Evolutionary conservation across 2,888 invertebrate species (phyloP), one percentile per base, ranked within the genome.

Genomic region (Chrysodeixis includens): DNA sequence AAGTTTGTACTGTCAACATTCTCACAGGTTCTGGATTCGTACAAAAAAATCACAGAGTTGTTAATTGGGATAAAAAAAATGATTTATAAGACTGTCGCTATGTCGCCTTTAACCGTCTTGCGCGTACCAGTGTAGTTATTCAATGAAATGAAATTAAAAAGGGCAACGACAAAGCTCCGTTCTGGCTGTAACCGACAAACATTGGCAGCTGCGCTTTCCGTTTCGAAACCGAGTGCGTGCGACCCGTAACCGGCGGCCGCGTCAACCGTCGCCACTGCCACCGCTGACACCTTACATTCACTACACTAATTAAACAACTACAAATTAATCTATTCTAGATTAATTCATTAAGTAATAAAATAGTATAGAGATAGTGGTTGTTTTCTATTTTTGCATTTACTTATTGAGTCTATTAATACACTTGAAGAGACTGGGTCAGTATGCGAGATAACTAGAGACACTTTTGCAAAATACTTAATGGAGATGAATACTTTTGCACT

Each of bases 181-280:
- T 71, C 71, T 75, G 67, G 71, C 71, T 68, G 62, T 71, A 78
- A 81, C 81, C 68, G 79, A 76, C 80, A 77, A 80, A 79, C 76
- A 72, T 65, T 78, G 85, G 83, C 88, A 89, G 88, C 87, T 89
- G 88, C 83, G 83, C 79, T 86, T 83, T 86, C 85, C 88, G 88
- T 86, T 88, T 77, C 72, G 78, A 78, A 68, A 81, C 76, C 71
- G 74, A 74, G 77, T 80, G 79, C 77, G 84, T 81, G 81, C 69
- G 81, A 84, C 78, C 78, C 56, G 69, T 65, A 30, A 65, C 55
- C 65, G 59, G 70, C 69, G 71, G 53, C 73, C 80, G 70, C 56
- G 62, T 67, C 83, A 84, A 86, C 86, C 83, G 87, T 82, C 83
- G 78, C 75, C 61, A 56, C 68, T 63, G 74, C 73, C 67, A 65